Evolutionary conservation across 2,888 invertebrate species (phyloP).

Genomic region (Netelia inedita): DNA sequence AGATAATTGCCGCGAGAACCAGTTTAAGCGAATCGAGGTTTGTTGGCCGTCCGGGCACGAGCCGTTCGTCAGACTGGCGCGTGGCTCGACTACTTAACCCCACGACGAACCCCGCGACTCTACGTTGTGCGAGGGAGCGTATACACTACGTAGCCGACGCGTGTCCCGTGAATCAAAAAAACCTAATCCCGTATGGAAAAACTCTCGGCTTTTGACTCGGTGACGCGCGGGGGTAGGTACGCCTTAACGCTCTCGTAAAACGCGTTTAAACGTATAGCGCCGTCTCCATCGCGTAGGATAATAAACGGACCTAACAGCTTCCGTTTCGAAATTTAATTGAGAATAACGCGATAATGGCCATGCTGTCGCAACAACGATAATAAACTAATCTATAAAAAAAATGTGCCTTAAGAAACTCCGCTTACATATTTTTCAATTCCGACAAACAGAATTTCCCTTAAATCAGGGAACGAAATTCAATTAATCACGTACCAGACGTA

Average conservation of each 20-base stretch:
- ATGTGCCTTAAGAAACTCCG: no score
- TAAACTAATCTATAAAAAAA: no score
- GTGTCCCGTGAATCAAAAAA: conserved; percentile 22
- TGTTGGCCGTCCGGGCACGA: conserved; percentile 39
- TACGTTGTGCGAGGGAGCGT: neutral
- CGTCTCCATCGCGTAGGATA: neutral
- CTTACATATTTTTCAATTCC: no score
- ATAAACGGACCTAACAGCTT: no score
- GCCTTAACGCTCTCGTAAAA: neutral
- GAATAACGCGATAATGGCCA: no score
- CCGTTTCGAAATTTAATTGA: no score
- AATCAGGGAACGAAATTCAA: neutral
- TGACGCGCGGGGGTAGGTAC: conserved; percentile 30
- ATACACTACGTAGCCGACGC: conserved; percentile 27
- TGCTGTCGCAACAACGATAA: no score
- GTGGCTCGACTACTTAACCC: conserved; percentile 57
- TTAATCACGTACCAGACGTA: neutral
- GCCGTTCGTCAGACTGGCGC: conserved; percentile 51
- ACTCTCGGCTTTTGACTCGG: conserved; percentile 9
- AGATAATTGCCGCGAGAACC: no score
- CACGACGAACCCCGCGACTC: conserved; percentile 7
- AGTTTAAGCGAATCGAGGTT: neutral
- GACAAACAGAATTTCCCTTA: neutral
- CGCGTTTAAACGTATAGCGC: neutral
- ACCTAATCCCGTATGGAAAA: conserved; percentile 40